Conservation (phyloP, 2,888 invertebrate species). For the Aphrophora alni region DNA sequence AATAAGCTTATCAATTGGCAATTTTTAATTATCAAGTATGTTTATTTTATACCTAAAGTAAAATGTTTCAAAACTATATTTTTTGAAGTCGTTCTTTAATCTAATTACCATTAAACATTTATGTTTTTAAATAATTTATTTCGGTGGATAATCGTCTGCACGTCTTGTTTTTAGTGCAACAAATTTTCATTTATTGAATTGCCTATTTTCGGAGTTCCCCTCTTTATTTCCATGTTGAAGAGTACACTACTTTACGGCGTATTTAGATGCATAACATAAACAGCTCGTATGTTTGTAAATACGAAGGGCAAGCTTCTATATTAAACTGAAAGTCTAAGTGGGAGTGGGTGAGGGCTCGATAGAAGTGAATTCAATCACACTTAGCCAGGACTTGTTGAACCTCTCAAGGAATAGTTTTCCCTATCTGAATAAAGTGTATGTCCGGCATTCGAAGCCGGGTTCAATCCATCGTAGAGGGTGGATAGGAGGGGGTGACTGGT, state of each 20-base stretch:
- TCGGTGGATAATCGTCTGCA: no score
- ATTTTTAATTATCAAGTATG: no score
- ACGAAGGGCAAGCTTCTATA: neutral
- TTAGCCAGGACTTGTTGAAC: slow-evolving; percentile 16
- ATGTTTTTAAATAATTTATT: no score
- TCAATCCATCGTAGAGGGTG: neutral
- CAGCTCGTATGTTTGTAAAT: slow-evolving; percentile 16
- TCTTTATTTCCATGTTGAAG: neutral
- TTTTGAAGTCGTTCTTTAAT: no score
- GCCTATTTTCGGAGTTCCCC: no score
- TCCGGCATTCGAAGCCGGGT: neutral
- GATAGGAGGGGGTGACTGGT: neutral
- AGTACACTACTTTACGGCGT: slow-evolving; percentile 16
- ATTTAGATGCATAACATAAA: slow-evolving; percentile 34
- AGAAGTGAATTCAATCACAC: slow-evolving; percentile 29
- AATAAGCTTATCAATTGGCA: no score
- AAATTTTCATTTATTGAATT: no score
- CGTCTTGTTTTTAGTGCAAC: no score
- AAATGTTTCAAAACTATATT: no score
- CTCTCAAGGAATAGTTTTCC: neutral
- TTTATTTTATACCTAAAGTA: no score
- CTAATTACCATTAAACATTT: no score
- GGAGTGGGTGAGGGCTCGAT: neutral
- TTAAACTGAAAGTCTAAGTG: neutral
- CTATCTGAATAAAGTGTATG: slow-evolving; percentile 4